Conservation (phyloP, 2,113 vertebrate species). For the Craseonycteris thonglongyai region DNA sequence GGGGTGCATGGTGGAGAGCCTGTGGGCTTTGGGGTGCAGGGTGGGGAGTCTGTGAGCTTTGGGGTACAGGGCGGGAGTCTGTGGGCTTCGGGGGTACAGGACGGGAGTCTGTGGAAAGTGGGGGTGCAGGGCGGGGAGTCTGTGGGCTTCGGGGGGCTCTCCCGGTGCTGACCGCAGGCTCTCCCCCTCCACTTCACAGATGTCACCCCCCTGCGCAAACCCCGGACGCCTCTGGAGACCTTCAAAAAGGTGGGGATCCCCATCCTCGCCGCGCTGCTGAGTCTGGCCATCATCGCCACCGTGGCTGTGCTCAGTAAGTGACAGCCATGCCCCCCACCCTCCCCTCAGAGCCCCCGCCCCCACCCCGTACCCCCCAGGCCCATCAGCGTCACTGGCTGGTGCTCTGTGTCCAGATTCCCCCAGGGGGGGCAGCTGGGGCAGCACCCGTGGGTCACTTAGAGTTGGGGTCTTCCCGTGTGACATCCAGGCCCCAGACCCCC, state of each 20-base stretch:
- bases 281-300: slow-evolving; percentile 47
- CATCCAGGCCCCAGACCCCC: background rate
- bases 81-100: accelerated
- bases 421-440: background rate
- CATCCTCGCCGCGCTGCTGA: slow-evolving; percentile 59
- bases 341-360: background rate
- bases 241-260: slow-evolving; percentile 74
- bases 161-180: background rate
- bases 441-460: background rate
- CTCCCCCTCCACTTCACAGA: slow-evolving; percentile 42
- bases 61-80: background rate
- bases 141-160: background rate
- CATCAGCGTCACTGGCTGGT: background rate
- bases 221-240: accelerated
- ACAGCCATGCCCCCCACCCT: background rate
- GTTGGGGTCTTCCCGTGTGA: background rate
- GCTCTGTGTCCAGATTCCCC: background rate
- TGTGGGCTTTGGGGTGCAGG: no score
- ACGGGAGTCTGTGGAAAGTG: no score
- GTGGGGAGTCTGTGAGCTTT: background rate
- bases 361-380: no score
- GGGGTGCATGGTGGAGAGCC: no score
- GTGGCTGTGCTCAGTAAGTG: slow-evolving; percentile 72
- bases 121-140: background rate
- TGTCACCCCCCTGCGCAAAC: background rate